Conservation (phyloP, 1,140 invertebrate genomes). For the Dendroctonus ponderosae region DNA sequence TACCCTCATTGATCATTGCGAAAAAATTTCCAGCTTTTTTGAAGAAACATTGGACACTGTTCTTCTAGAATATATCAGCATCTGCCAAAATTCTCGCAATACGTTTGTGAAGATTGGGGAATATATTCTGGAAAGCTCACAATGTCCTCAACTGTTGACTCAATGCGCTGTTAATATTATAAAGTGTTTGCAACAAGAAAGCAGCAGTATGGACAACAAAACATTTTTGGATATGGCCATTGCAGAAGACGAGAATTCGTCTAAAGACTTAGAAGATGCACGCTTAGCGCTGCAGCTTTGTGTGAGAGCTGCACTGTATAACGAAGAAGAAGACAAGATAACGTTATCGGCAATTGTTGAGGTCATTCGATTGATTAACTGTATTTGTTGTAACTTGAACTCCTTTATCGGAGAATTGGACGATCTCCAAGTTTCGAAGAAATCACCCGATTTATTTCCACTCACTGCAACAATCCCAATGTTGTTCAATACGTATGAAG, state of each 20-base stretch:
- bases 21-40: not conserved
- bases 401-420: too few species aligned
- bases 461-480: too few species aligned
- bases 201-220: conserved; percentile 7
- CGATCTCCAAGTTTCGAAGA: too few species aligned
- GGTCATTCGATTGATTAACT: conserved; percentile 24
- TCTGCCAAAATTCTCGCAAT: not conserved
- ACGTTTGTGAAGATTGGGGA: conserved; percentile 14
- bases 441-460: too few species aligned
- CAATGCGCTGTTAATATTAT: conserved; percentile 16
- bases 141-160: conserved; percentile 5
- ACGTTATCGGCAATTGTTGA: conserved; percentile 31
- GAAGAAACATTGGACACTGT: not conserved
- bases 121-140: conserved; percentile 1
- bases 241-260: not conserved
- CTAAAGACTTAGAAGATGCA: conserved; percentile 19
- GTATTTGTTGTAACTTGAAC: not conserved
- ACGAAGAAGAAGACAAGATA: conserved; percentile 19
- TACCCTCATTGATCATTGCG: not conserved
- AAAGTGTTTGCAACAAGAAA: conserved; percentile 5
- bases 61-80: not conserved
- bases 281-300: conserved; percentile 32
- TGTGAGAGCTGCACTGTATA: conserved; percentile 34
- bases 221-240: conserved; percentile 18
- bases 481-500: too few species aligned